Conservation (phyloP, 2,797 vertebrate genomes). For the Somateria mollissima region DNA sequence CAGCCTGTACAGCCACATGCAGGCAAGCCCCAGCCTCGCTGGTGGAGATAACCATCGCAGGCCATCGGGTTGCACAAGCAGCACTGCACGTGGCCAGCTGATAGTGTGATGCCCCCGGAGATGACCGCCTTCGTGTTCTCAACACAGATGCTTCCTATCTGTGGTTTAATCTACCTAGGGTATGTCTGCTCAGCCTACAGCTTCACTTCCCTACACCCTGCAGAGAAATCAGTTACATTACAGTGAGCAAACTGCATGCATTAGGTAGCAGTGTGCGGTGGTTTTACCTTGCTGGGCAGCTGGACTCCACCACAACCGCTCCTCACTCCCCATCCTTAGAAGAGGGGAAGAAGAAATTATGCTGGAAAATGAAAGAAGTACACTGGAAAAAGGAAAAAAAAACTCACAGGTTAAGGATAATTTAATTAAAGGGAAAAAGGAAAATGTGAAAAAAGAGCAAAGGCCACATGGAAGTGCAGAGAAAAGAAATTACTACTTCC, state of each 20-base stretch:
- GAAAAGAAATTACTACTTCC: no score
- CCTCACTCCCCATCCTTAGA: no score
- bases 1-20: accelerated
- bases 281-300: no score
- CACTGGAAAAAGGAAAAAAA: no score
- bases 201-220: background rate
- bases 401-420: no score
- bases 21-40: background rate
- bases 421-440: no score
- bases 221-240: background rate
- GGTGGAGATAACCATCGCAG: accelerated
- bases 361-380: no score
- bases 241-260: accelerated
- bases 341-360: no score
- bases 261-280: accelerated
- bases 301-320: no score
- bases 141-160: background rate
- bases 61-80: accelerated
- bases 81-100: background rate
- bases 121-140: accelerated
- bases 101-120: accelerated
- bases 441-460: no score
- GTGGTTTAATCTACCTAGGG: background rate
- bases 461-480: no score
- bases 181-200: accelerated